Percentiles rank a stretch among this genome's conserved stretches.
phyloP scores from a whole-genome alignment of 2,797 vertebrate genomes.

The Neostethus bicornis region DNA sequence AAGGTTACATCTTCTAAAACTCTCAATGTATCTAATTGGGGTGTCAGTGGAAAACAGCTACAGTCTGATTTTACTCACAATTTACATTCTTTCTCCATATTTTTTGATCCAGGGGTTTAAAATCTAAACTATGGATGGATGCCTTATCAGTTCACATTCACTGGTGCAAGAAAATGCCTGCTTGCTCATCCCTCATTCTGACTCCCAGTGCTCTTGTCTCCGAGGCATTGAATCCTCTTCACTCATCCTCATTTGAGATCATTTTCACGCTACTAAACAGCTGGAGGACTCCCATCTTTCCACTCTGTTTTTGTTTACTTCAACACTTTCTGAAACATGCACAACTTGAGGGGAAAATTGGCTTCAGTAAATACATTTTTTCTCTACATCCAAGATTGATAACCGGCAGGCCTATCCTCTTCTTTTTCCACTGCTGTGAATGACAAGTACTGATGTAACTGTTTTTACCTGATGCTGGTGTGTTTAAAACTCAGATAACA shows the following conservation, averaged over 20 bases:
- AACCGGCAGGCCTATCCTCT: conserved; percentile 18
- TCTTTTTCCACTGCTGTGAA: conserved; percentile 15
- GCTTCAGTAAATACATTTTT: conserved; percentile 36
- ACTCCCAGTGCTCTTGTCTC: conserved; percentile 14
- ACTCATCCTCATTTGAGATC: conserved; percentile 21
- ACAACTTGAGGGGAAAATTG: conserved; percentile 43
- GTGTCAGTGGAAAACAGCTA: not conserved
- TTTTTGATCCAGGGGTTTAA: not conserved
- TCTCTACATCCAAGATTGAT: conserved; percentile 19
- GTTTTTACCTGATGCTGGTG: conserved; percentile 24
- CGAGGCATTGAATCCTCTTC: conserved; percentile 19
- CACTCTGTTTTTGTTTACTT: conserved; percentile 50
- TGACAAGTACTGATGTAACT: conserved; percentile 11
- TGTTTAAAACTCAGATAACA: conserved; percentile 31
- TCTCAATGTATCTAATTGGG: too few relatives aligned
- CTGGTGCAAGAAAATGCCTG: conserved; percentile 54
- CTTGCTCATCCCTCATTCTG: conserved; percentile 12
- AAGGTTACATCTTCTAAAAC: too few relatives aligned
- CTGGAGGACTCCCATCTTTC: conserved; percentile 43
- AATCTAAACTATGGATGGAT: not conserved
- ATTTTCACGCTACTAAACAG: conserved; percentile 50
- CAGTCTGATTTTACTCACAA: not conserved
- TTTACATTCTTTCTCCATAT: not conserved
- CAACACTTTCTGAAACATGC: conserved; percentile 36
- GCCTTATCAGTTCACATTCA: conserved; percentile 9